A percentile compares a stretch with the other conserved stretches of the same genome.
Conservation (phyloP, 2,113 vertebrate species). For the Ailurus styani region DNA sequence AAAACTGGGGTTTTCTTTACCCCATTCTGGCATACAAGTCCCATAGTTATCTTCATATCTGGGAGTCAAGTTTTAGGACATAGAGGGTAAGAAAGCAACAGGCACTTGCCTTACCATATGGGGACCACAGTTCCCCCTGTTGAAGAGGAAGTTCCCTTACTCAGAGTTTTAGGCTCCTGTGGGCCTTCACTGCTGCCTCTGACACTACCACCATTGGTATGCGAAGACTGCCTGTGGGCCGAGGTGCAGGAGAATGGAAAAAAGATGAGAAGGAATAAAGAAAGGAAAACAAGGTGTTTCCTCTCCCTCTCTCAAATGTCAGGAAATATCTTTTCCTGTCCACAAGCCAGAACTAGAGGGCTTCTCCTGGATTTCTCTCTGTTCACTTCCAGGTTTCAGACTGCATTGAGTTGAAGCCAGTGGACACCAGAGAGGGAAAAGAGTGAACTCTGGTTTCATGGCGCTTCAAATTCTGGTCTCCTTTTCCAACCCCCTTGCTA, state of each 20-base stretch:
- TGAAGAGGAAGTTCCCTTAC: background rate
- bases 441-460: background rate
- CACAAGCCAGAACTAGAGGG: background rate
- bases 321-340: background rate
- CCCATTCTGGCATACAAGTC: background rate
- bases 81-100: background rate
- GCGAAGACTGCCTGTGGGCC: background rate
- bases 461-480: background rate
- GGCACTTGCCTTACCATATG: background rate
- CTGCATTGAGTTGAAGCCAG: background rate
- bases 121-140: background rate
- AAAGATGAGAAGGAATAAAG: background rate
- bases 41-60: background rate
- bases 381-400: background rate
- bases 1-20: background rate
- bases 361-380: background rate
- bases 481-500: background rate
- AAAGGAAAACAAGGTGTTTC: background rate
- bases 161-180: background rate
- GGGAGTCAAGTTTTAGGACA: background rate
- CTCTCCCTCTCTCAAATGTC: background rate
- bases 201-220: background rate
- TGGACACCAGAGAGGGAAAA: background rate
- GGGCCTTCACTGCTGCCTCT: background rate
- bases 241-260: background rate